Conservation (phyloP, 2,797 vertebrate genomes). For the Brotula barbata region DNA sequence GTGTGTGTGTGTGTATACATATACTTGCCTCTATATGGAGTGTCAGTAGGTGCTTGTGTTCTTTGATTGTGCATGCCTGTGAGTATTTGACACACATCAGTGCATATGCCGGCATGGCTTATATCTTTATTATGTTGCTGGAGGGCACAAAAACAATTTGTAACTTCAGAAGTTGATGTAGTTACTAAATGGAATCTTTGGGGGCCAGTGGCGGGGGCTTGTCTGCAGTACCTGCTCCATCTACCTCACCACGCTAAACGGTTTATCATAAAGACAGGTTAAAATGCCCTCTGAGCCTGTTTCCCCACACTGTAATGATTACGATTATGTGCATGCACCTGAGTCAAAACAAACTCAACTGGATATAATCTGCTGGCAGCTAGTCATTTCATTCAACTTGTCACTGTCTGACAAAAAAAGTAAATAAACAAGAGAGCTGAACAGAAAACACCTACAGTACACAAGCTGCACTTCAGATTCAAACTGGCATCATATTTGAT, state of each 20-base stretch:
- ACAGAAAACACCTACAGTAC: no score
- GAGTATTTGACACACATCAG: constrained; percentile 49
- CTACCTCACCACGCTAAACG: constrained; percentile 54
- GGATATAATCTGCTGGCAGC: constrained; percentile 33
- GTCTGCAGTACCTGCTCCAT: constrained; percentile 47
- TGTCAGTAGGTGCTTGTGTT: constrained; percentile 14
- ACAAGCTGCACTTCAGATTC: constrained; percentile 9
- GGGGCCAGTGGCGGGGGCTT: constrained; percentile 5
- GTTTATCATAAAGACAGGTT: constrained; percentile 58
- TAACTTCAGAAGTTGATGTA: constrained; percentile 70
- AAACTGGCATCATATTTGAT: constrained; percentile 4
- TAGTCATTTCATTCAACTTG: constrained; percentile 27
- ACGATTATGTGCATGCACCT: neutral
- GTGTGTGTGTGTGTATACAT: constrained; percentile 18
- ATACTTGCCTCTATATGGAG: constrained; percentile 1
- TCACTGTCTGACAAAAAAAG: constrained; percentile 22
- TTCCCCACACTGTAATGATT: constrained; percentile 19
- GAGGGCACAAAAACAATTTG: constrained; percentile 75
- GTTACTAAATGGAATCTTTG: constrained; percentile 68
- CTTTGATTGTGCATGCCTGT: neutral
- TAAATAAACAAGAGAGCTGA: no score
- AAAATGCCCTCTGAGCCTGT: constrained; percentile 36
- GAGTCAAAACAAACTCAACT: constrained; percentile 33
- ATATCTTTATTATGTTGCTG: constrained; percentile 75
- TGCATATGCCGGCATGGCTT: constrained; percentile 45